Evolutionary conservation across 2,113 vertebrate genomes (phyloP).

Genomic region (Hippoglossus stenolepis): DNA sequence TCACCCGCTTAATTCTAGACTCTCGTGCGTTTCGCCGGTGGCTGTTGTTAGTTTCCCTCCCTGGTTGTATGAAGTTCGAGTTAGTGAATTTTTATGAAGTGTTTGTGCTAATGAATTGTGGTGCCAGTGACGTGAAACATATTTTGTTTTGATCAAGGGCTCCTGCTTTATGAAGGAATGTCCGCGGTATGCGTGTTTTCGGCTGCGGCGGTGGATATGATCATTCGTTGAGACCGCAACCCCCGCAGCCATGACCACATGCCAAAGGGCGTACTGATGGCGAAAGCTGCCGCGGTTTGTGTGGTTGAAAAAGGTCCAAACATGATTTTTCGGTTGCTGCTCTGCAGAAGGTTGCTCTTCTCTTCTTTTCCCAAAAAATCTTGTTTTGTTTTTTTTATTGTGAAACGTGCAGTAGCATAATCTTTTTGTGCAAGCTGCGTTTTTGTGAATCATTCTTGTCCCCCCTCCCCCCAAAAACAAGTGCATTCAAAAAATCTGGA

Average conservation of each 20-base stretch:
- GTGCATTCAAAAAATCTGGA: background rate
- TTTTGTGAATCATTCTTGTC: no score
- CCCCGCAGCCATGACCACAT: slow-evolving; percentile 32
- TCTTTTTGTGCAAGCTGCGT: no score
- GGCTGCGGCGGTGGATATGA: slow-evolving; percentile 15
- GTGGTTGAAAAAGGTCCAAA: slow-evolving; percentile 6
- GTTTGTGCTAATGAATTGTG: slow-evolving; percentile 62
- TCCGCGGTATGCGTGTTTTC: slow-evolving; percentile 26
- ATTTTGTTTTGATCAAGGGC: slow-evolving; percentile 48
- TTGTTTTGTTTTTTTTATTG: background rate
- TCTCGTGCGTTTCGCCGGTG: background rate
- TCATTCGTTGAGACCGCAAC: slow-evolving; percentile 23
- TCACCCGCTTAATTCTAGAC: background rate
- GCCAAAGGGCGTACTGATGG: slow-evolving; percentile 9
- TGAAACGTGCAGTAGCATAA: background rate
- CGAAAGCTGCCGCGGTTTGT: background rate
- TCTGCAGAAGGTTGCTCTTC: slow-evolving; percentile 45
- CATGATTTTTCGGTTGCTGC: slow-evolving; percentile 11
- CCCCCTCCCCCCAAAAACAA: no score
- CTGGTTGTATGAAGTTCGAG: slow-evolving; percentile 72
- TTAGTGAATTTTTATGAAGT: slow-evolving; percentile 50
- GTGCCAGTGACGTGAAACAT: slow-evolving; percentile 65
- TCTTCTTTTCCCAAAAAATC: background rate
- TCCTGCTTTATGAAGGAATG: slow-evolving; percentile 48
- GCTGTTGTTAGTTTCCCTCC: slow-evolving; percentile 39